Base-by-base conservation (phyloP, 2,113 vertebrate genomes). In the Anoura caudifer region DNA sequence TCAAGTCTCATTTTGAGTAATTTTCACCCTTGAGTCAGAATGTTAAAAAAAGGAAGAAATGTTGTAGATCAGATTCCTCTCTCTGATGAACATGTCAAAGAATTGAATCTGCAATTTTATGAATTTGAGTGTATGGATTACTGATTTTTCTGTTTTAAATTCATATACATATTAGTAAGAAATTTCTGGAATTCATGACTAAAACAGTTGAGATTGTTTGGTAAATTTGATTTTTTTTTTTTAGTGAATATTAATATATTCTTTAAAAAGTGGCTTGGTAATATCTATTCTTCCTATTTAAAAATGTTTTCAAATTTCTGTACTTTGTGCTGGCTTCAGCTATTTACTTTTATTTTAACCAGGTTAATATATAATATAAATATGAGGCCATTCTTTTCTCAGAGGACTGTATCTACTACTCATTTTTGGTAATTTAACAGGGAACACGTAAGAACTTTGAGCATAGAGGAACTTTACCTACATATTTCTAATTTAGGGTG, bases 21-120 rank as follows among this genome's bases (percentile, higher is more conserved):
- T 96, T 89, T 76, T 96, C 65, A 91, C 56, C 45, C 92, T 91
- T 96, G 77, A 96, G 63, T 97, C 38, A 56, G 54, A 89, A 88
- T 79, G 24, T 92, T 56, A 84, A 86, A 76, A 47, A 92, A 84
- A 81, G 79, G 54, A 84, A 93, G 69, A 87, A 85, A 36, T 61
- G 9, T 70, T 94, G 75, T n/a, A 50, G 54, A 59, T 88, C 56
- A 90, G 6, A 56, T 92, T 95, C 41, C 16, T 87, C 33, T 87
- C 67, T 93, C 63, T 82, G 81, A 88, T 52, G 72, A 96, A 59
- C 19, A 79, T 11, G 19, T 83, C 67, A 45, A 65, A 47, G 76
- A 72, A 73, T 36, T 92, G 52, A 45, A n/a, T 90, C 31, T 97
- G 33, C 69, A 86, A 50, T 86, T 83, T 97, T 45, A 54, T 65